Percentiles rank a stretch among this genome's conserved stretches.
phyloP scores from a whole-genome alignment of 2,888 invertebrate species.

The Nomada lathburiana region DNA sequence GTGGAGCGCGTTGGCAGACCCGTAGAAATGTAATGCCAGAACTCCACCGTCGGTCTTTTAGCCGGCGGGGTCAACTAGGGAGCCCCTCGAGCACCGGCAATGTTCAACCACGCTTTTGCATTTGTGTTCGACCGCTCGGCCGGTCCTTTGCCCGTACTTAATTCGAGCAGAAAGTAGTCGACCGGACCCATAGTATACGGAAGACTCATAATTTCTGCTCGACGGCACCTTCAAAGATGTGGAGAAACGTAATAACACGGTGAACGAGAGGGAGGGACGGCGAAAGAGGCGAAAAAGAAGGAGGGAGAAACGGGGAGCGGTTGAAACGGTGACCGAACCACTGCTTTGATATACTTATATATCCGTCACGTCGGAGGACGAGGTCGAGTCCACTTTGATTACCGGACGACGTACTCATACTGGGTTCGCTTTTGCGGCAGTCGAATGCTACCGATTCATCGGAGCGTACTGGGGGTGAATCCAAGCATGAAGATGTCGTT shows the following conservation, averaged over 20 bases:
- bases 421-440: constrained; percentile 69
- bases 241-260: constrained; percentile 77
- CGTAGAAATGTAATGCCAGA: constrained; percentile 28
- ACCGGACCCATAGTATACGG: constrained; percentile 74
- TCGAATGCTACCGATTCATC: constrained; percentile 72
- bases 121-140: constrained; percentile 69
- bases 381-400: constrained; percentile 81
- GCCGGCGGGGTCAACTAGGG: constrained; percentile 64
- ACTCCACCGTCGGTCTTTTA: constrained; percentile 58
- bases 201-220: constrained; percentile 81
- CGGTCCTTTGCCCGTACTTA: constrained; percentile 75
- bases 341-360: constrained; percentile 82
- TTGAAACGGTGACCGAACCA: constrained; percentile 74
- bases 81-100: constrained; percentile 48
- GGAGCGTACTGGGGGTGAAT: constrained; percentile 59
- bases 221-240: constrained; percentile 80
- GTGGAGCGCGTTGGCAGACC: not conserved
- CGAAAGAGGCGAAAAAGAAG: constrained; percentile 58
- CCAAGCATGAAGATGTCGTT: constrained; percentile 72
- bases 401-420: constrained; percentile 76
- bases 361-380: constrained; percentile 69
- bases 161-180: constrained; percentile 80
- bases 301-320: constrained; percentile 60
- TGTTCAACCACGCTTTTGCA: constrained; percentile 66
- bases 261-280: constrained; percentile 43